phyloP scores from a whole-genome alignment of 1,140 invertebrate genomes.

The Sitobion miscanthi region DNA sequence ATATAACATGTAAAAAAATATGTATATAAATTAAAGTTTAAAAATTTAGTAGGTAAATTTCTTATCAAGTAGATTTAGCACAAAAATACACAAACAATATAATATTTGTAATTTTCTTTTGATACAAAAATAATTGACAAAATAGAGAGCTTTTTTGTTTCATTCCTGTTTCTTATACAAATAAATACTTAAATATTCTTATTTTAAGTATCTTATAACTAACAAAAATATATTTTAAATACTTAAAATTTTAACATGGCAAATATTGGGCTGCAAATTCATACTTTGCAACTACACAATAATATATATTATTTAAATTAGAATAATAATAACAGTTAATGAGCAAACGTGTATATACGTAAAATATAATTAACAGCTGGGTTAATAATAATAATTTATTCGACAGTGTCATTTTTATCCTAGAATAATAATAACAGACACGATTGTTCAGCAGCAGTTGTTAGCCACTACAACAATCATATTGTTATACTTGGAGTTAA shows the following conservation, averaged over 20 bases:
- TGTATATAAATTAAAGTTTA: neutral
- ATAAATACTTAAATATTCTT: slow-evolving; percentile 34
- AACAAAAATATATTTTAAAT: slow-evolving; percentile 41
- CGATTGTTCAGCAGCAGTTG: no score
- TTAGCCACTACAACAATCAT: neutral
- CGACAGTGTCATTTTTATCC: neutral
- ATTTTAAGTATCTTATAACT: slow-evolving; percentile 28
- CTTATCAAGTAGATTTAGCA: slow-evolving; percentile 20
- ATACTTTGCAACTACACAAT: neutral
- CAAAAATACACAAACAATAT: neutral
- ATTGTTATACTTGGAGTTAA: neutral
- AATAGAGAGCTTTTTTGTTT: slow-evolving; percentile 52
- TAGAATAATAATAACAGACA: neutral
- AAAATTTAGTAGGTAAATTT: slow-evolving; percentile 14
- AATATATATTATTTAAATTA: neutral
- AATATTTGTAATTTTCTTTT: neutral
- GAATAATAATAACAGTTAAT: slow-evolving; percentile 41
- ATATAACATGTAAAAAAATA: slow-evolving; percentile 30
- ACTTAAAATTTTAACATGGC: slow-evolving; percentile 43
- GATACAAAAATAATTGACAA: slow-evolving; percentile 51
- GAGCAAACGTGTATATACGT: slow-evolving; percentile 15
- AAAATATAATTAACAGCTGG: slow-evolving; percentile 11
- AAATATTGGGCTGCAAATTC: slow-evolving; percentile 35
- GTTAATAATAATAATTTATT: slow-evolving; percentile 35
- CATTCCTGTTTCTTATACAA: slow-evolving; percentile 6